Evolutionary conservation across 64 coral and sea anemone genomes (phyloP).

Genomic region (Porites lutea): DNA sequence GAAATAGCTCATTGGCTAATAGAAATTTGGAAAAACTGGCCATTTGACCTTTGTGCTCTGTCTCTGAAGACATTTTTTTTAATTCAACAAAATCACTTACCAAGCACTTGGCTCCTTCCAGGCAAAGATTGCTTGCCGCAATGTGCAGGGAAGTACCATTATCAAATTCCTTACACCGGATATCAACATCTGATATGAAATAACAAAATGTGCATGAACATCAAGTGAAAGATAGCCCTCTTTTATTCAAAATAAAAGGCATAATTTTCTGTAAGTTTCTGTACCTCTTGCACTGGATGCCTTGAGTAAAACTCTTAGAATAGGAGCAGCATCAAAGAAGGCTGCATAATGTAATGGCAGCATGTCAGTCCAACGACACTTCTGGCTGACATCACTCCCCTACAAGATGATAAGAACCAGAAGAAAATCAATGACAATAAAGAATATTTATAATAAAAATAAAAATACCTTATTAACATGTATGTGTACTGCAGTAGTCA

Average conservation of each 20-base stretch:
- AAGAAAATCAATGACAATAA: too few species aligned
- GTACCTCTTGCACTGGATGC: slow-evolving; percentile 85
- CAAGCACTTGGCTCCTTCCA: slow-evolving; percentile 93
- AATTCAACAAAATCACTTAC: slow-evolving; percentile 20
- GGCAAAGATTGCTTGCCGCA: slow-evolving; percentile 89
- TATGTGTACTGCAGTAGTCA: too few species aligned
- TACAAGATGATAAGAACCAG: neutral
- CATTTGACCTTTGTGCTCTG: too few species aligned
- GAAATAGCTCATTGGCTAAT: too few species aligned
- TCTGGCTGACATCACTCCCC: slow-evolving; percentile 90
- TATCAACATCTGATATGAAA: slow-evolving; percentile 83
- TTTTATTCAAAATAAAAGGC: too few species aligned
- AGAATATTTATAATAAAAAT: too few species aligned
- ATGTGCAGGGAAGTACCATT: slow-evolving; percentile 96
- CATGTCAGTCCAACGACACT: slow-evolving; percentile 99
- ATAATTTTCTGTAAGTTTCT: neutral
- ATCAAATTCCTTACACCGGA: slow-evolving; percentile 91
- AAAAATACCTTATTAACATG: too few species aligned
- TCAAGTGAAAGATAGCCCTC: neutral
- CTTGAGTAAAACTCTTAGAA: slow-evolving; percentile 80
- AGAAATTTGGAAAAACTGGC: too few species aligned
- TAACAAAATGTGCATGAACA: neutral
- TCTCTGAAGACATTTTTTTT: too few species aligned
- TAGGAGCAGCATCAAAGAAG: slow-evolving; percentile 91
- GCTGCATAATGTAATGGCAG: slow-evolving; percentile 95